A percentile compares a stretch with the other conserved stretches of the same genome.
phyloP scores from a whole-genome alignment of 2,888 invertebrate genomes.

The Stenodera caucasica region DNA sequence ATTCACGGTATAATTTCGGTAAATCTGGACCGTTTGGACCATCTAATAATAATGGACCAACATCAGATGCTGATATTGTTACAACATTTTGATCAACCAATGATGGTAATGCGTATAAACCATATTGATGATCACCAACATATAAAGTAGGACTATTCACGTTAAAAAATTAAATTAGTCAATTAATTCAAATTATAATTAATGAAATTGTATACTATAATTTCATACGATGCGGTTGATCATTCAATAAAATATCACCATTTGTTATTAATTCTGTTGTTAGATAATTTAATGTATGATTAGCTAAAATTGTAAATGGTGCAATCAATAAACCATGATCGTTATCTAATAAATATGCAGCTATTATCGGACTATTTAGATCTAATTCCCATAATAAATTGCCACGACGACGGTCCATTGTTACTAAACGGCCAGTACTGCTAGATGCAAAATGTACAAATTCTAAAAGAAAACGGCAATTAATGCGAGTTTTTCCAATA shows the following conservation, averaged over 20 bases:
- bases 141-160: slow-evolving; percentile 80
- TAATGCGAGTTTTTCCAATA: no score
- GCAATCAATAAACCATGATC: slow-evolving; percentile 80
- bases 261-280: slow-evolving; percentile 48
- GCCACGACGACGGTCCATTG: slow-evolving; percentile 80
- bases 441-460: slow-evolving; percentile 88
- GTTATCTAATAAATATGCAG: slow-evolving; percentile 76
- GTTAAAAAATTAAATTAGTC: slow-evolving; percentile 12
- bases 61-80: slow-evolving; percentile 74
- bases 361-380: slow-evolving; percentile 87
- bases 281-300: slow-evolving; percentile 75
- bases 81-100: slow-evolving; percentile 89
- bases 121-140: slow-evolving; percentile 84
- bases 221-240: slow-evolving; percentile 57
- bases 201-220: no score
- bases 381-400: slow-evolving; percentile 85
- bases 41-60: slow-evolving; percentile 69
- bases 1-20: slow-evolving; percentile 44
- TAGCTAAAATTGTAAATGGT: slow-evolving; percentile 88
- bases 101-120: slow-evolving; percentile 90
- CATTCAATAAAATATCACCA: slow-evolving; percentile 48
- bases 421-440: slow-evolving; percentile 82
- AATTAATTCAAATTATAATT: no score
- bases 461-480: slow-evolving; percentile 60
- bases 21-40: slow-evolving; percentile 62